Evolutionary conservation across 2,888 invertebrate genomes (phyloP), one percentile per base, ranked within the genome.

Genomic region (Caenorhabditis zanzibari): DNA sequence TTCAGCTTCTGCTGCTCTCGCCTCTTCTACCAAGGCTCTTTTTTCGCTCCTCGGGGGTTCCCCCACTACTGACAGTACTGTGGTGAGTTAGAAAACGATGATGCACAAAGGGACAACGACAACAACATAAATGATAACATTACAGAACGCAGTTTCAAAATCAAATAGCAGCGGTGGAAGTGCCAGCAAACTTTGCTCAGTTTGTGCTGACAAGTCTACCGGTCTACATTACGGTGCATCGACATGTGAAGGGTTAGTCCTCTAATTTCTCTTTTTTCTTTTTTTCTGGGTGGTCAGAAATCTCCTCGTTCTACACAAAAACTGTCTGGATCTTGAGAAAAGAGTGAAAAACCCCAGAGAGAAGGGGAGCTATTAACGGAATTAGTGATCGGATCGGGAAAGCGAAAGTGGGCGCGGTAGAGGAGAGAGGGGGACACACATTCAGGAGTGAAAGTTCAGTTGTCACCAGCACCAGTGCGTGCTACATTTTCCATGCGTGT

Each of bases 161-260:
- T 38, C 47, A 4, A 79, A 64, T 26, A 44, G 47, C 26, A 52
- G 38, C 12, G 38, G 38, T 10, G 38, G 38, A 10, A 38, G 38
- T 38, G 38, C 38, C 24, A 56, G 44, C 14, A 80, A 72, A 68
- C 26, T 69, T 0, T 98, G 97, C 93, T 97, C 97, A 96, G 98
- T 98, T 91, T 98, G 98, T 93, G 97, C 97, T 93, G 98, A 98
- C 93, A 97, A 96, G 92, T 97, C 98, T 72, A 97, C 98, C 3
- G 98, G 98, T 38, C 94, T 98, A 77, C 98, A 98, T 93, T 98
- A 98, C 93, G 98, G 98, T 85, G 98, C 98, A 93, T 97, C 98
- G 92, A 98, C 98, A 77, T 98, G 98, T 94, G 98, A 98, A 94
- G 98, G 98, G 94, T 96, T 93, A 94, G 94, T 89, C 16, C n/a